These are phyloP conservation scores for Crocuta crocuta DNA, from an alignment of 2,113 vertebrate species.

Conservation along the genomic window DNA sequence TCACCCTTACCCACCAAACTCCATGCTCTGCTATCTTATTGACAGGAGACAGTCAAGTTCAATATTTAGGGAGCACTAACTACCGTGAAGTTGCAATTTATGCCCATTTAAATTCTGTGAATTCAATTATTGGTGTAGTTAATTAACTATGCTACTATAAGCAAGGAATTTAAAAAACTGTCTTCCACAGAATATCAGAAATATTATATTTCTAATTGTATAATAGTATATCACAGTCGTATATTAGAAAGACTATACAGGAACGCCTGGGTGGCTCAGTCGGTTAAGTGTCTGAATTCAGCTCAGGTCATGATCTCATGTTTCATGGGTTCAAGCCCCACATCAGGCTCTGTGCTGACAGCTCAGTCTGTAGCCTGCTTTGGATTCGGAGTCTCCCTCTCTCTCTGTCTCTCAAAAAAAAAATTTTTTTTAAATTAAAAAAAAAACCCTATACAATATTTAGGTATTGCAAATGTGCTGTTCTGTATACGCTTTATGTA, in stretches of 20 bases:
- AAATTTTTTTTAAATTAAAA: too few relatives aligned
- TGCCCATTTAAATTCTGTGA: background rate
- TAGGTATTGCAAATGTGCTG: background rate
- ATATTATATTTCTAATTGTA: background rate
- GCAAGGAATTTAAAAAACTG: background rate
- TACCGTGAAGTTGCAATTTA: background rate
- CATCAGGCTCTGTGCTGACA: too few relatives aligned
- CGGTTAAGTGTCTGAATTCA: too few relatives aligned
- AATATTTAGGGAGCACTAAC: background rate
- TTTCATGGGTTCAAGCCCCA: too few relatives aligned
- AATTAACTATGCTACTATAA: slow-evolving; percentile 1
- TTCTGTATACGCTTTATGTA: background rate
- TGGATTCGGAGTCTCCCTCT: too few relatives aligned
- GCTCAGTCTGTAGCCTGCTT: too few relatives aligned
- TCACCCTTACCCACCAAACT: background rate
- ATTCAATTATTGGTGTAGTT: background rate
- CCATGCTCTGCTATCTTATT: background rate
- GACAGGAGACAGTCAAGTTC: background rate
- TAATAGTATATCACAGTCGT: background rate
- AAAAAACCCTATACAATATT: background rate
- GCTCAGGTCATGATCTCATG: too few relatives aligned
- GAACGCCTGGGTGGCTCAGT: too few relatives aligned
- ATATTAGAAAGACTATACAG: background rate
- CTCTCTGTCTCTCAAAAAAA: too few relatives aligned
- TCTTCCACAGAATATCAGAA: slow-evolving; percentile 24